These are phyloP conservation scores for Colistium nudipinnis DNA, from an alignment of 2,113 vertebrate species.

Conservation along the genomic window DNA sequence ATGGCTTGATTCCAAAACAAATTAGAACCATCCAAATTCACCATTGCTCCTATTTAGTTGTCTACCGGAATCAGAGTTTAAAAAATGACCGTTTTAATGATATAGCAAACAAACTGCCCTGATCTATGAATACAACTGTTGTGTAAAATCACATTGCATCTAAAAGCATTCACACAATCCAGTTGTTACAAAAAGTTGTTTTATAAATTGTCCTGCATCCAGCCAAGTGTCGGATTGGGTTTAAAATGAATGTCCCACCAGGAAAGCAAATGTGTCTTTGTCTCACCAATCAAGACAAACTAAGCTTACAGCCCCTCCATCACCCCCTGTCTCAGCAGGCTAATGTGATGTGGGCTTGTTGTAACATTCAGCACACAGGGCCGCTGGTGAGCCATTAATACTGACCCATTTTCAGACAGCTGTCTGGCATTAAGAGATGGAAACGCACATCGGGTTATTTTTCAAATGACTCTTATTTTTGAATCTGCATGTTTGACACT, in stretches of 20 bases:
- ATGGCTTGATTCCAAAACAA: conserved; percentile 34
- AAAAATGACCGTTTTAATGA: no score
- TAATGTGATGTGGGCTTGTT: conserved; percentile 29
- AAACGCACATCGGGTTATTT: background rate
- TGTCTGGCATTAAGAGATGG: background rate
- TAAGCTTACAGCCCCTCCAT: conserved; percentile 30
- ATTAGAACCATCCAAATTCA: no score
- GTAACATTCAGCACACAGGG: conserved; percentile 14
- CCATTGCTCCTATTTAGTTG: no score
- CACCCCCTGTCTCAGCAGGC: conserved; percentile 9
- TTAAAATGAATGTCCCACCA: background rate
- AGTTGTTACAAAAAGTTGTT: background rate
- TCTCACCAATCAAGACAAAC: no score
- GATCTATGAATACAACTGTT: no score
- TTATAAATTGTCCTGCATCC: background rate
- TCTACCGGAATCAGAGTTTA: no score
- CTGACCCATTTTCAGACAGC: background rate
- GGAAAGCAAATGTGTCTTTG: background rate
- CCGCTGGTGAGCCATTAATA: conserved; percentile 33
- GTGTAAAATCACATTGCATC: no score
- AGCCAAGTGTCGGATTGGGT: background rate
- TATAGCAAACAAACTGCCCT: no score
- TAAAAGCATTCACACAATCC: no score
- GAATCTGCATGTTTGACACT: background rate
- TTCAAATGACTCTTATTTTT: background rate